Conservation (phyloP, 2,113 vertebrate genomes). For the Struthidea cinerea region DNA sequence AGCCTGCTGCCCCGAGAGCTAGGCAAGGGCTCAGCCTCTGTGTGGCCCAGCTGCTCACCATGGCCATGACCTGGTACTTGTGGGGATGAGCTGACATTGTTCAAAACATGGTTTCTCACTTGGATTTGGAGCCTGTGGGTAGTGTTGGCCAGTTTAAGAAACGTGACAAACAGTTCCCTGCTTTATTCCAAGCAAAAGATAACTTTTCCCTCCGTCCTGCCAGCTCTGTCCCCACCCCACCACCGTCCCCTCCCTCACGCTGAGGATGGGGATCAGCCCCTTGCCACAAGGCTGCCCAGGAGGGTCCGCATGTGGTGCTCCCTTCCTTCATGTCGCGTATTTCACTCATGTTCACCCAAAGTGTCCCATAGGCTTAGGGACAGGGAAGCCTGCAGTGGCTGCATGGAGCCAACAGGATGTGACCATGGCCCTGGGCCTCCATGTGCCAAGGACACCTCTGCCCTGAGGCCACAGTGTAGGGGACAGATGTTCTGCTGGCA, state of each 20-base stretch:
- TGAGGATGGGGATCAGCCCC: not conserved
- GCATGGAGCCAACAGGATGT: not conserved
- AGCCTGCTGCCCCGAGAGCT: not conserved
- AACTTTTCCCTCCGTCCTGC: not conserved
- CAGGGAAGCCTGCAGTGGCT: not conserved
- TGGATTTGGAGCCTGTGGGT: not conserved
- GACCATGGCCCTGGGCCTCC: not conserved
- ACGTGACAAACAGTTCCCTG: not conserved
- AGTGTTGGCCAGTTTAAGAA: not conserved
- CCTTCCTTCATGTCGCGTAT: not conserved
- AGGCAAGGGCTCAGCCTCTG: not conserved
- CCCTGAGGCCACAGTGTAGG: fast-evolving
- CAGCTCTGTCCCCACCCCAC: not conserved
- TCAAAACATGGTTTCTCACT: not conserved
- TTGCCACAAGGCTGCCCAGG: not conserved
- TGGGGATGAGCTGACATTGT: not conserved
- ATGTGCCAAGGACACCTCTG: not conserved
- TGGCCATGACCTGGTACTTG: not conserved
- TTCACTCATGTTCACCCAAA: not conserved
- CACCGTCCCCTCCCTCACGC: fast-evolving
- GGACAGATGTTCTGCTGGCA: not conserved
- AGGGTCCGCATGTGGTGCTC: fast-evolving
- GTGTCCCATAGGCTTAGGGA: not conserved
- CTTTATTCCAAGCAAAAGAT: not conserved
- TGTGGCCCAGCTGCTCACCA: not conserved